Evolutionary conservation across 2,888 invertebrate genomes (phyloP), one percentile per base, ranked within the genome.

Genomic region (Trissoscelio sp.): DNA sequence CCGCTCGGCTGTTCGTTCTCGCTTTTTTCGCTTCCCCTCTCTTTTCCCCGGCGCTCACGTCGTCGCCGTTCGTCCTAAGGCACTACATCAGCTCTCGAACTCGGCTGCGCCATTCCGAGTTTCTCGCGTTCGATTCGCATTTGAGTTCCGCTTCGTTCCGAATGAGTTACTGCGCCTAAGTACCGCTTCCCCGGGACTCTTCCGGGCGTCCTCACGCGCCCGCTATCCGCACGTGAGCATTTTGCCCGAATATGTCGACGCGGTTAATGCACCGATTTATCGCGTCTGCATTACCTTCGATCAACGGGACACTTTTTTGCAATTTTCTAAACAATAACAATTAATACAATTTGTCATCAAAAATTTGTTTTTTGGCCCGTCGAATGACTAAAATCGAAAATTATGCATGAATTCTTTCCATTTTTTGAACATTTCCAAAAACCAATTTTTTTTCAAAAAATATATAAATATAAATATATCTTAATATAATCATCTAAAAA

Each of bases 21-120:
- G 24, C 24, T 53, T 53, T 53, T 28, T 44, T 18, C 18, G 48
- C 12, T 46, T 12, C 16, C 7, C 34, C 51, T 51, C 64, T 12
- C 72, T 39, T 20, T 55, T 69, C 75, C 82, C 64, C 83, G 82
- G 82, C 80, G 83, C 83, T 85, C 85, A 85, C 85, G 85, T 85
- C 85, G 85, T 84, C 86, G 83, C 84, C 85, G 81, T 82, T 83
- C 79, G 70, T 77, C 83, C 77, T 79, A 51, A 79, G 79, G 79
- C 79, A 82, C 84, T 85, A 84, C 83, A 84, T 83, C 83, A 84
- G 84, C 82, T 77, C 58, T 20, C 62, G 78, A 79, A 82, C 83
- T 82, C 81, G 57, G 55, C 83, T 81, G 78, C 81, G 82, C 80
- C 83, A 83, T 83, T 85, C 75, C 81, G 82, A 78, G 82, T 84